Evolutionary conservation across 1,140 invertebrate genomes (phyloP), one percentile per base, ranked within the genome.

Genomic region (Brachionus paranguensis): DNA sequence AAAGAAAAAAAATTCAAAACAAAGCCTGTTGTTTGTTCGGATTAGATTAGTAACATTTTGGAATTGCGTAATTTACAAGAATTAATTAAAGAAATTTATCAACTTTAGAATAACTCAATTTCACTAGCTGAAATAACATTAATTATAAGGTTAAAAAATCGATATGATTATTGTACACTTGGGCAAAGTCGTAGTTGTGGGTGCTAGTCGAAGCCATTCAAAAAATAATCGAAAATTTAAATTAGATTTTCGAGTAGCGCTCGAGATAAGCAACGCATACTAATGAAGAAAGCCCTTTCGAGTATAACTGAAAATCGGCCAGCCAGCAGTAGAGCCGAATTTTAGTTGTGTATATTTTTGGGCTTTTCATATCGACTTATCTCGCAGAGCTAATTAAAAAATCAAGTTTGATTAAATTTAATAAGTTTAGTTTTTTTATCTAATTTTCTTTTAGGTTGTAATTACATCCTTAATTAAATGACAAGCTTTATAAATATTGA

Each of bases 401-500:
- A 72, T 72, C 68, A 72, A 72, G n/a, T 72, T 43, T 72, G 12
- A 72, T 72, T 72, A 72, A 14, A 72, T 72, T 72, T 72, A 43
- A 45, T 43, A 72, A 72, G 37, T 72, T 72, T 72, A 43, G 41
- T 17, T 72, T 72, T 72, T 33, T 68, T 33, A 33, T 68, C 12
- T 68, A 72, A 72, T 72, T 72, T 72, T 72, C 68, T 72, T 72
- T 72, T 72, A 72, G 68, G 68, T 72, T 72, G 68, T 72, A 72
- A 72, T 72, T 72, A 72, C 68, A 72, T 72, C 68, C 68, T 72
- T 72, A 72, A 72, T 72, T 72, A 72, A 72, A 72, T 72, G 68
- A 72, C 68, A 72, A 72, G 68, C 68, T 72, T 17, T 60, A 60
- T 60, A 60, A 60, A 60, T 60, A 60, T 72, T 68, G 65, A 41